A percentile compares a stretch with the other conserved stretches of the same genome.
phyloP scores from a whole-genome alignment of 2,113 vertebrate genomes.

The Lethenteron camtschaticum region DNA sequence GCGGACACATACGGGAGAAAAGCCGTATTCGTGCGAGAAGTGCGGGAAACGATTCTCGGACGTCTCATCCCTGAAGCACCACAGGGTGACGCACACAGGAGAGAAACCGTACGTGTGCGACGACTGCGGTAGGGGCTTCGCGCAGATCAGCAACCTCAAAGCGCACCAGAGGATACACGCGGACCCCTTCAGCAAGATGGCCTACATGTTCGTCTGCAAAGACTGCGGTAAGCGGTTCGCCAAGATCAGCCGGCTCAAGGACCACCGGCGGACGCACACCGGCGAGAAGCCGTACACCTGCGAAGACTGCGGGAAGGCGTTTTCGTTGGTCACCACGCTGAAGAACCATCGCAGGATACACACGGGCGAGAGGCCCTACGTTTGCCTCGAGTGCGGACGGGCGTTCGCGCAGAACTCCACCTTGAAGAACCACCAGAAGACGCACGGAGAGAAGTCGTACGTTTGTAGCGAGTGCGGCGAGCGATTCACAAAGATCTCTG shows the following conservation, averaged over 20 bases:
- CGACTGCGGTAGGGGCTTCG: constrained; percentile 1
- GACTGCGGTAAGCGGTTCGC: no score
- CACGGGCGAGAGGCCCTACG: constrained; percentile 92
- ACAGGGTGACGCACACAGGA: not conserved
- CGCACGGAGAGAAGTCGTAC: constrained; percentile 23
- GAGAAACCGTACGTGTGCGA: not conserved
- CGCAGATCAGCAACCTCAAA: not conserved
- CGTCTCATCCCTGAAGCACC: not conserved
- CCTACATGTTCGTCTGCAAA: no score
- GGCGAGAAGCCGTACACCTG: constrained; percentile 93
- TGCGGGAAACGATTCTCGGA: not conserved
- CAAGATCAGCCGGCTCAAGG: no score
- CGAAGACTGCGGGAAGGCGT: constrained; percentile 29
- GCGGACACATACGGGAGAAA: no score
- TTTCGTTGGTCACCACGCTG: constrained; percentile 94
- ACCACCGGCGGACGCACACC: constrained; percentile 49
- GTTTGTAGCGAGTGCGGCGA: no score
- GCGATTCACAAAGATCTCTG: no score
- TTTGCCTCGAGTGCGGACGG: constrained; percentile 83
- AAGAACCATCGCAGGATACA: constrained; percentile 97
- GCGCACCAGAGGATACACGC: not conserved
- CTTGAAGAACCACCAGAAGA: constrained; percentile 98
- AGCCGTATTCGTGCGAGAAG: no score
- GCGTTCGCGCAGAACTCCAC: constrained; percentile 97
- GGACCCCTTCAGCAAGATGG: no score